Percentiles rank a stretch among this genome's conserved stretches.
Evolutionary conservation across 2,113 vertebrate species (phyloP).

Genomic region (Circaetus cinerascens): DNA sequence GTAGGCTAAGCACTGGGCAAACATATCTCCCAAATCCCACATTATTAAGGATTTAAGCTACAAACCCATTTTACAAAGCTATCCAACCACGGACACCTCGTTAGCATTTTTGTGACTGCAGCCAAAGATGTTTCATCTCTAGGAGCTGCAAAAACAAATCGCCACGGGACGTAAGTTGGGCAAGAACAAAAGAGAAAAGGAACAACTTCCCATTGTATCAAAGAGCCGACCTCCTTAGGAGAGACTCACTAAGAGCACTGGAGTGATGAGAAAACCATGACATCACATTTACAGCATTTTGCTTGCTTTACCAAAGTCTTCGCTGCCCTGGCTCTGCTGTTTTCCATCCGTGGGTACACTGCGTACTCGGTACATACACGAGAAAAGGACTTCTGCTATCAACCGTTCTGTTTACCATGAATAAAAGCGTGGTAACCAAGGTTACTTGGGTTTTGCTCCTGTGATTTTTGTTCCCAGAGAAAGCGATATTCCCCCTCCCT

Average conservation of each 20-base stretch:
- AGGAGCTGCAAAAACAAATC: background rate
- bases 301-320: background rate
- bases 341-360: background rate
- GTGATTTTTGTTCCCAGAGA: background rate
- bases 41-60: background rate
- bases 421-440: background rate
- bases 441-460: background rate
- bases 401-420: background rate
- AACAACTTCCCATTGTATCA: background rate
- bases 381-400: background rate
- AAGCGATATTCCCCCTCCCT: background rate
- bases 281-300: background rate
- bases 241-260: background rate
- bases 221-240: background rate
- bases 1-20: background rate
- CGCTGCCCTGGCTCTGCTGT: background rate
- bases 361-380: accelerated
- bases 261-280: background rate
- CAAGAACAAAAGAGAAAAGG: background rate
- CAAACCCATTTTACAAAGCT: background rate
- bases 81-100: background rate
- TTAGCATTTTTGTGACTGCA: background rate
- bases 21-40: background rate
- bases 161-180: accelerated
- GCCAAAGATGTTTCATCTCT: background rate